Conservation (phyloP, 2,888 invertebrate genomes). For the Pollenia amentaria region DNA sequence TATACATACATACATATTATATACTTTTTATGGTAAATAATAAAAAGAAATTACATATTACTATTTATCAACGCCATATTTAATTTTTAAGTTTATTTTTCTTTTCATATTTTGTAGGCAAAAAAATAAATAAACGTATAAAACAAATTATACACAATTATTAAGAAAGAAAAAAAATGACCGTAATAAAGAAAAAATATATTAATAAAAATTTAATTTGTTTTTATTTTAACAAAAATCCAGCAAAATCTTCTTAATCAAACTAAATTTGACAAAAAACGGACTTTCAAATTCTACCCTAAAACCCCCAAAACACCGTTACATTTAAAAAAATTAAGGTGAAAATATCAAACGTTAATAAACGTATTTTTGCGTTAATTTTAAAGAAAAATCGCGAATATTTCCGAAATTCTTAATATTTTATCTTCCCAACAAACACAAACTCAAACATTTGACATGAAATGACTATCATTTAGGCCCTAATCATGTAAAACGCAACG, state of each 20-base stretch:
- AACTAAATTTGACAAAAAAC: no score
- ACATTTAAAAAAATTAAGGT: no score
- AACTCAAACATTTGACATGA: no score
- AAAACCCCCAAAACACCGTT: no score
- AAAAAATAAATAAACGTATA: slow-evolving; percentile 54
- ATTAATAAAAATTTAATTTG: slow-evolving; percentile 41
- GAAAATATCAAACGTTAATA: no score
- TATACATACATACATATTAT: slow-evolving; percentile 10
- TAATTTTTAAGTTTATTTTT: slow-evolving; percentile 50
- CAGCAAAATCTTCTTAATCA: background rate
- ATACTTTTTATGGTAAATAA: slow-evolving; percentile 48
- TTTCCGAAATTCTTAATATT: no score
- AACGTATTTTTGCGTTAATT: no score
- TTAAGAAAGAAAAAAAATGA: slow-evolving; percentile 48
- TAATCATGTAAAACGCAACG: no score
- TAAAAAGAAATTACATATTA: slow-evolving; percentile 9
- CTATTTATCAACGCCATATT: slow-evolving; percentile 67
- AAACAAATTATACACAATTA: slow-evolving; percentile 67
- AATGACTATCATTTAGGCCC: no score
- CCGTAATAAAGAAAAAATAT: slow-evolving; percentile 67
- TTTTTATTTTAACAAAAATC: slow-evolving; percentile 29
- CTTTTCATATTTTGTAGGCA: slow-evolving; percentile 71
- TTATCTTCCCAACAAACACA: no score
- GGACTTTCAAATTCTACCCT: no score
- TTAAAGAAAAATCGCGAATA: no score